Percentiles rank a stretch among this genome's conserved stretches.
Evolutionary conservation across 64 coral and sea anemone species (phyloP).

Genomic region (Trachythela sp.): DNA sequence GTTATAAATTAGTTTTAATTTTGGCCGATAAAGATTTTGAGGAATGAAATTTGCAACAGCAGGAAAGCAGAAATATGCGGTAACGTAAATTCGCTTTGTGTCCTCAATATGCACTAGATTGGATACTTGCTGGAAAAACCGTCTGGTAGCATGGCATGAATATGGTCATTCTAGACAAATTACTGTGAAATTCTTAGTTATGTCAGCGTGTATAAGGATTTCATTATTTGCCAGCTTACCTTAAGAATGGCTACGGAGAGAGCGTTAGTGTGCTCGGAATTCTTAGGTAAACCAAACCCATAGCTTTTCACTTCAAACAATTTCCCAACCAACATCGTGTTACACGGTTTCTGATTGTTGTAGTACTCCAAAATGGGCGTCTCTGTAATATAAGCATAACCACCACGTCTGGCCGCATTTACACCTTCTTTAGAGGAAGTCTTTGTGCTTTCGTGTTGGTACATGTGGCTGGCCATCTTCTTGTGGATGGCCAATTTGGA

Average conservation of each 20-base stretch:
- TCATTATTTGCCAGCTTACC: neutral
- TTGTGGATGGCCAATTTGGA: conserved; percentile 53
- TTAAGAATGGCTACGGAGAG: conserved; percentile 69
- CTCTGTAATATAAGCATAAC: conserved; percentile 86
- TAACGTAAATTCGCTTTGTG: too few relatives aligned
- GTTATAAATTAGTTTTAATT: too few relatives aligned
- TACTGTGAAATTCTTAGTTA: too few relatives aligned
- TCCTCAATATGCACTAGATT: too few relatives aligned
- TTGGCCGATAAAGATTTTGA: too few relatives aligned
- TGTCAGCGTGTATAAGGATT: too few relatives aligned
- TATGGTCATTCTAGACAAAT: too few relatives aligned
- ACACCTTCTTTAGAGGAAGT: conserved; percentile 55
- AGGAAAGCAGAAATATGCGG: too few relatives aligned
- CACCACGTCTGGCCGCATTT: conserved; percentile 26
- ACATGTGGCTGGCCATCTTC: conserved; percentile 67
- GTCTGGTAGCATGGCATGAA: too few relatives aligned
- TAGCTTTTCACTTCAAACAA: conserved; percentile 76
- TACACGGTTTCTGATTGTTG: conserved; percentile 68
- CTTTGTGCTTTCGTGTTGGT: conserved; percentile 38
- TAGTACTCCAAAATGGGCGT: conserved; percentile 57
- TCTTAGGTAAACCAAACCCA: conserved; percentile 72
- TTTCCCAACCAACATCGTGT: conserved; percentile 69
- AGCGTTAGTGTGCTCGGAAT: conserved; percentile 62
- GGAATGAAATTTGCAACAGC: too few relatives aligned
- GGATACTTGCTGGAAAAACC: too few relatives aligned